Conservation (phyloP, 2,797 vertebrate species). For the Sebastiscus albofasciatus region DNA sequence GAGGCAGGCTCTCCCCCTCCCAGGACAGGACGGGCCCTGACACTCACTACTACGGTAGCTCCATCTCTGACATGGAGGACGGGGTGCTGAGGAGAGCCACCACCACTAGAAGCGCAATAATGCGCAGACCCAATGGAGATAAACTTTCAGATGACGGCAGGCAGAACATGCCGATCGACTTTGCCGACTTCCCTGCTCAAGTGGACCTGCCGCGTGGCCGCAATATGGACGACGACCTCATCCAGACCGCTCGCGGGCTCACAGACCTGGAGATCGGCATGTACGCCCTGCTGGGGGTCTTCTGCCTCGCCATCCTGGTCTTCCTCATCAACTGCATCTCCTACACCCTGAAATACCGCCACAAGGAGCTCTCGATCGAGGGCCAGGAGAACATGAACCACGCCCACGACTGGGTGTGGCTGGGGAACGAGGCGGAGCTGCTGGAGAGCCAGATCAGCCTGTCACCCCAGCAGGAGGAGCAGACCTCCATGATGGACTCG, state of each 20-base stretch:
- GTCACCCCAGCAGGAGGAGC: slow-evolving; percentile 87
- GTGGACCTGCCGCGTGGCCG: slow-evolving; percentile 86
- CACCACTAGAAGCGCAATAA: slow-evolving; percentile 85
- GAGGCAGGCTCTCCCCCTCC: slow-evolving; percentile 79
- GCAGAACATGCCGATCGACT: slow-evolving; percentile 89
- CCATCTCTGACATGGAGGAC: slow-evolving; percentile 87
- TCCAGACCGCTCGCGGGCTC: slow-evolving; percentile 86
- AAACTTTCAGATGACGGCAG: slow-evolving; percentile 82
- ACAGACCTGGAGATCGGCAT: slow-evolving; percentile 97
- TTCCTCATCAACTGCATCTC: slow-evolving; percentile 97
- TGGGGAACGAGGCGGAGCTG: slow-evolving; percentile 92
- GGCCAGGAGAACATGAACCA: slow-evolving; percentile 90
- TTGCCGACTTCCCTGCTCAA: slow-evolving; percentile 91
- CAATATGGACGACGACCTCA: slow-evolving; percentile 85
- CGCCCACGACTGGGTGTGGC: slow-evolving; percentile 98
- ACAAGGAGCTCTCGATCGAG: slow-evolving; percentile 92
- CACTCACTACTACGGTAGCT: slow-evolving; percentile 81
- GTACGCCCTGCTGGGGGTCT: slow-evolving; percentile 96
- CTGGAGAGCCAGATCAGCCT: slow-evolving; percentile 86
- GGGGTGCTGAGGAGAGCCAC: slow-evolving; percentile 77
- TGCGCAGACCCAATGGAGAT: slow-evolving; percentile 80
- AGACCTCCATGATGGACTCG: slow-evolving; percentile 88
- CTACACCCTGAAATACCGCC: slow-evolving; percentile 93
- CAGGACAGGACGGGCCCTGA: slow-evolving; percentile 84
- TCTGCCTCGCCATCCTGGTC: slow-evolving; percentile 96